Evolutionary conservation across 2,888 invertebrate species (phyloP).

Genomic region (Calameuta filiformis): DNA sequence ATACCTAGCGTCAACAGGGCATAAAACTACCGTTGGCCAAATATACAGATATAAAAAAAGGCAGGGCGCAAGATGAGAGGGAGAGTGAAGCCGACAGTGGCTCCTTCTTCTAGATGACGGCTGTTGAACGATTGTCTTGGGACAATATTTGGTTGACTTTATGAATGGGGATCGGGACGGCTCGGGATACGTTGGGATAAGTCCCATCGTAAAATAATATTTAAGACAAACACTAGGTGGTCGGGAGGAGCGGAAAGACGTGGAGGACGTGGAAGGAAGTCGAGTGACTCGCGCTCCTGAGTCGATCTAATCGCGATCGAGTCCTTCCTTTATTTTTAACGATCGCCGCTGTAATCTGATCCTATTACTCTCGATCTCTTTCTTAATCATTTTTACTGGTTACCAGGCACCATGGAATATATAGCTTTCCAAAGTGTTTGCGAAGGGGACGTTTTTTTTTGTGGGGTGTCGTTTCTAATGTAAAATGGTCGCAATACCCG

Average conservation of each 20-base stretch:
- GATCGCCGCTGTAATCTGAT: too few relatives aligned
- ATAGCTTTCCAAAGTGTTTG: slow-evolving; percentile 36
- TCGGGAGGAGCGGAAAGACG: background rate
- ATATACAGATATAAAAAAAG: slow-evolving; percentile 42
- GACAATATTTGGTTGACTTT: slow-evolving; percentile 51
- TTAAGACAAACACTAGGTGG: slow-evolving; percentile 43
- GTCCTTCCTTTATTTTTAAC: background rate
- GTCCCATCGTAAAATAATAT: slow-evolving; percentile 49
- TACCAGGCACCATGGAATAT: too few relatives aligned
- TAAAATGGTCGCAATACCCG: background rate
- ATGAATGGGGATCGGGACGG: slow-evolving; percentile 40
- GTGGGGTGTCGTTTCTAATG: slow-evolving; percentile 38
- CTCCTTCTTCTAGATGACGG: slow-evolving; percentile 25
- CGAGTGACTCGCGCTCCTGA: slow-evolving; percentile 17
- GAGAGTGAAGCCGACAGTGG: background rate
- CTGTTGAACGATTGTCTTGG: slow-evolving; percentile 46
- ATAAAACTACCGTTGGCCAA: slow-evolving; percentile 40
- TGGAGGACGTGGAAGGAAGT: slow-evolving; percentile 26
- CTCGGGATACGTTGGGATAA: slow-evolving; percentile 23
- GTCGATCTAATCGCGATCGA: background rate
- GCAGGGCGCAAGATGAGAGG: slow-evolving; percentile 27
- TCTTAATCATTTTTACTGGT: too few relatives aligned
- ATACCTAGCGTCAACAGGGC: slow-evolving; percentile 39
- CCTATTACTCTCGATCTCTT: too few relatives aligned
- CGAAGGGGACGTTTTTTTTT: slow-evolving; percentile 40